Evolutionary conservation across 2,888 invertebrate genomes (phyloP).

Genomic region (Nycteola revayana): DNA sequence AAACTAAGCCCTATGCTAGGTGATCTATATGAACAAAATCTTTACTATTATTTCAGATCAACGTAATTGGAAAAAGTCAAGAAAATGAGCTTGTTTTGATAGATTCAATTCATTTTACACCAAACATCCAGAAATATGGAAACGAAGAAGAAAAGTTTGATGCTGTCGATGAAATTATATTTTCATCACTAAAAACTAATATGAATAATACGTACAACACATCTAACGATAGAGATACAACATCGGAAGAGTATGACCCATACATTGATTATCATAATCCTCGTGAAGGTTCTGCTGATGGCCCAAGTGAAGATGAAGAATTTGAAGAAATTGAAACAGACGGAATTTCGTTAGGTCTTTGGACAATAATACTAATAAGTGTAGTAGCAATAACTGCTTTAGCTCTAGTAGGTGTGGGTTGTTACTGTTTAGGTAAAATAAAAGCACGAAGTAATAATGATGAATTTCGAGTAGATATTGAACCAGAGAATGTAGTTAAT

Average conservation of each 20-base stretch:
- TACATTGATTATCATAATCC: background rate
- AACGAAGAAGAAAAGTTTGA: background rate
- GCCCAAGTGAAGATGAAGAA: conserved; percentile 4
- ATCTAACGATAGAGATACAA: too few species aligned
- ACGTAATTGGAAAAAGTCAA: conserved; percentile 2
- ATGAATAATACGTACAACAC: too few species aligned
- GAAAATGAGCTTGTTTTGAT: conserved; percentile 3
- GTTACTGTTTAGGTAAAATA: background rate
- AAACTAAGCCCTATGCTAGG: too few species aligned
- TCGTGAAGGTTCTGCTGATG: conserved; percentile 2
- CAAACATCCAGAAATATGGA: background rate
- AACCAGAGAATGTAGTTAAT: conserved; percentile 27
- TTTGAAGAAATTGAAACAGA: background rate
- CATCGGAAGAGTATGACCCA: too few species aligned
- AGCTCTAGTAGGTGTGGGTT: background rate
- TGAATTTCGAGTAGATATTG: background rate
- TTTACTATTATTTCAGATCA: background rate
- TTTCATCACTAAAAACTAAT: too few species aligned
- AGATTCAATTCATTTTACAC: conserved; percentile 1
- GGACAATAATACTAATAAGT: background rate
- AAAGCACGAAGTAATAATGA: background rate
- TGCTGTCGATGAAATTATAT: background rate
- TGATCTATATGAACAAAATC: too few species aligned
- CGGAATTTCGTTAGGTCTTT: background rate
- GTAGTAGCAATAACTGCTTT: background rate